Evolutionary conservation across 2,888 invertebrate species (phyloP).

Genomic region (Heliconius sara): DNA sequence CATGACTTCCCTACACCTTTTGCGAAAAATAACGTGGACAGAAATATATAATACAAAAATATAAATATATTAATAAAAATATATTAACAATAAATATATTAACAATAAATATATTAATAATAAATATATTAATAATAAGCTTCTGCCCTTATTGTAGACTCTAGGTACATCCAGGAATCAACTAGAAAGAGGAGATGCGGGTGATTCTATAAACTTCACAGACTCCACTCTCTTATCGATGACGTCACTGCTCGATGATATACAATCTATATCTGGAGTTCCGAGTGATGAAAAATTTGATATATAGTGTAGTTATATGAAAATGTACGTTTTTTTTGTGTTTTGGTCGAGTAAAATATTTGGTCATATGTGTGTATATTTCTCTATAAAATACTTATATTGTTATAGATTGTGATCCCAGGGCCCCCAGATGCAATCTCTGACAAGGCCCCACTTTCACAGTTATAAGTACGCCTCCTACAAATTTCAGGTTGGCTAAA

Average conservation of each 20-base stretch:
- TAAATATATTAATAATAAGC: not conserved
- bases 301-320: slow-evolving; percentile 49
- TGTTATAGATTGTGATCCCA: no score
- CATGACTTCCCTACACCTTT: no score
- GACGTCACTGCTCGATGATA: slow-evolving; percentile 69
- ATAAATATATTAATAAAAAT: not conserved
- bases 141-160: slow-evolving; percentile 55
- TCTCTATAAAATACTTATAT: not conserved
- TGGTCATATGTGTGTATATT: not conserved
- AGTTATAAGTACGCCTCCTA: no score
- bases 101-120: no score
- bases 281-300: slow-evolving; percentile 49
- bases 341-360: slow-evolving; percentile 8
- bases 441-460: no score
- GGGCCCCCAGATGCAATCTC: no score
- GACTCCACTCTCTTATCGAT: slow-evolving; percentile 70
- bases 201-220: slow-evolving; percentile 63
- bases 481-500: no score
- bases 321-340: not conserved
- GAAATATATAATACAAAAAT: no score
- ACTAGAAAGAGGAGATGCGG: slow-evolving; percentile 71
- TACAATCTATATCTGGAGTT: slow-evolving; percentile 55
- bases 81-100: no score
- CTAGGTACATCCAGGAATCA: slow-evolving; percentile 61
- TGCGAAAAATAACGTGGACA: no score